Conservation (phyloP, 2,797 vertebrate genomes). For the Sparidentex hasta region DNA sequence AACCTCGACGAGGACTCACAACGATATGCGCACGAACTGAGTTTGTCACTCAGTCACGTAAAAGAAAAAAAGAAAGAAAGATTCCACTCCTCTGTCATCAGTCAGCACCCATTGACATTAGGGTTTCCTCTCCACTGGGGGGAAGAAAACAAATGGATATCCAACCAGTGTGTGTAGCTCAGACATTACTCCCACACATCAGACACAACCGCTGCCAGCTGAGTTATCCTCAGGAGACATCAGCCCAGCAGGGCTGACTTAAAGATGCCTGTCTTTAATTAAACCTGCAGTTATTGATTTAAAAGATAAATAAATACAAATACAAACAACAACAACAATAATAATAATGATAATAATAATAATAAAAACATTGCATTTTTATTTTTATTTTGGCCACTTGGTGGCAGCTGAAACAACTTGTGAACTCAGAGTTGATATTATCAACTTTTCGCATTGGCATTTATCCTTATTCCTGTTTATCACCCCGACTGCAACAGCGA, state of each 20-base stretch:
- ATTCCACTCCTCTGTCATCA: background rate
- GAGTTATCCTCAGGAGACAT: constrained; percentile 4
- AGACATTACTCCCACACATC: background rate
- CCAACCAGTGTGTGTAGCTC: background rate
- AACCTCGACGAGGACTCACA: constrained; percentile 33
- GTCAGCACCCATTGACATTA: constrained; percentile 16
- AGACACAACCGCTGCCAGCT: constrained; percentile 5
- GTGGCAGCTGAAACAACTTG: constrained; percentile 13
- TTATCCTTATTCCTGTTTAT: too few relatives aligned
- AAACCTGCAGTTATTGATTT: background rate
- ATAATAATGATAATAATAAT: too few relatives aligned
- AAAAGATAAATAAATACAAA: too few relatives aligned
- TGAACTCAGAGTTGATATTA: background rate
- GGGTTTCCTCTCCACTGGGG: background rate
- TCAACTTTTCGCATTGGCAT: too few relatives aligned
- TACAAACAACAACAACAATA: too few relatives aligned
- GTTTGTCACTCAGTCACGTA: constrained; percentile 12
- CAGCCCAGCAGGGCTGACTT: constrained; percentile 18
- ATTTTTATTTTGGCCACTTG: background rate
- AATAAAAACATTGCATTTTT: background rate
- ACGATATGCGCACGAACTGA: constrained; percentile 42
- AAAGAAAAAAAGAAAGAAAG: background rate
- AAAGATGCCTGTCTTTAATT: too few relatives aligned
- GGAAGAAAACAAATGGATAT: background rate
- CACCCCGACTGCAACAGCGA: too few relatives aligned